Evolutionary conservation across 2,888 invertebrate genomes (phyloP).

Genomic region (Lasioglossum morio): DNA sequence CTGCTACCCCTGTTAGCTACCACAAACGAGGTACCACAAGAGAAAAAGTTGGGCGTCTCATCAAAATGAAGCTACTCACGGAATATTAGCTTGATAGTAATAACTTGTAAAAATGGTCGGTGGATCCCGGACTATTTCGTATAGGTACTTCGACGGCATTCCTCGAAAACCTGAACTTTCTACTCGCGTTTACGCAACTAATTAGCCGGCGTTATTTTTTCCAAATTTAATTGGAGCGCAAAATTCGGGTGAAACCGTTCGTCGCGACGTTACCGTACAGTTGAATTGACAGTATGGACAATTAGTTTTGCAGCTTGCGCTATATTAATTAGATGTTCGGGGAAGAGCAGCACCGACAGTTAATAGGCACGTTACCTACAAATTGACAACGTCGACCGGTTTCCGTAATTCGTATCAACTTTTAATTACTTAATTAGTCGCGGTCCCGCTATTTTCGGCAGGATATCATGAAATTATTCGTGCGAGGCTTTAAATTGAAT

Average conservation of each 20-base stretch:
- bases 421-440: constrained; percentile 26
- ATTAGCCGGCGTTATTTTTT: not conserved
- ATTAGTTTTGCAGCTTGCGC: not conserved
- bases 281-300: no score
- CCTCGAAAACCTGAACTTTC: not conserved
- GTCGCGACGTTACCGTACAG: not conserved
- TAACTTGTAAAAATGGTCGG: no score
- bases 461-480: not conserved
- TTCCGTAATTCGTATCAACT: constrained; percentile 27
- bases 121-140: no score
- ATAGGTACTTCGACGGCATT: no score
- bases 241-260: not conserved
- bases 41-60: no score
- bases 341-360: not conserved
- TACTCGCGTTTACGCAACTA: not conserved
- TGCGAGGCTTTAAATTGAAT: constrained; percentile 22
- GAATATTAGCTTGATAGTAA: no score
- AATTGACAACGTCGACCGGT: constrained; percentile 1
- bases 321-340: not conserved
- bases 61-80: no score
- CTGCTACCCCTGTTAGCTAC: no score
- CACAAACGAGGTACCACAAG: no score
- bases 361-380: not conserved
- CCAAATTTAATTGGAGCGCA: not conserved
- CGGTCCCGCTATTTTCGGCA: constrained; percentile 23